Base-by-base conservation (phyloP, 1,140 invertebrate genomes). In the Phocides pigmalion region DNA sequence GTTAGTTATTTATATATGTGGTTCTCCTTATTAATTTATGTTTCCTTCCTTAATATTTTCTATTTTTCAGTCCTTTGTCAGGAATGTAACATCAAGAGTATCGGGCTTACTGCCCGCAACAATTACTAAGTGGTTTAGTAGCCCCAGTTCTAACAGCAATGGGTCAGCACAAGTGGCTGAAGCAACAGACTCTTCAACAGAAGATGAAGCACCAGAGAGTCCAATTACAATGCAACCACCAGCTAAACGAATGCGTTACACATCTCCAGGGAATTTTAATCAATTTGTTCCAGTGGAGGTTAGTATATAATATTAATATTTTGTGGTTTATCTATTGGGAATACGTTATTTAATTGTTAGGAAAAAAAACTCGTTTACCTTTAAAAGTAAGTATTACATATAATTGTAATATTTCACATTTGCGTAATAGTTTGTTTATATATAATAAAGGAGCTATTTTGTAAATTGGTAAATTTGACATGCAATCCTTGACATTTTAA, bases 111-210 rank as follows among this genome's bases (percentile, higher is more conserved):
- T 93, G 41, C 92, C 87, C 22, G 71, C 81, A 32, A 86, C 89
- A 4, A 80, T 93, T n/a, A 89, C 82, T 4, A 92, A 91, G 73
- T 93, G 92, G 92, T 93, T 93, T 53, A 76, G 83, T 22, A 80
- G 70, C 46, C 72, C 73, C 25, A 80, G 68, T 22, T 70, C 78
- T 14, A 81, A 75, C 46, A 61, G 68, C 5, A 85, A 87, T 71
- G 87, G 83, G 5, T 77, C 84, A 16, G 56, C 78, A 8, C 51
- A 68, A 32, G 62, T 72, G 22, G 80, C 82, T 17, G 88, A 92
- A 66, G 76, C 63, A 22, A 83, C 89, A 41, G 92, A 93, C 32
- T 89, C 87, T 0, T 87, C 83, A 9, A 81, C 80, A 47, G 92
- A 89, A 56, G 78, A 90, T 70, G 90, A 92, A 42, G 82, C 81